Percentiles rank a stretch among this genome's conserved stretches.
Evolutionary conservation across 2,888 invertebrate genomes (phyloP).

Genomic region (Sturmia bella): DNA sequence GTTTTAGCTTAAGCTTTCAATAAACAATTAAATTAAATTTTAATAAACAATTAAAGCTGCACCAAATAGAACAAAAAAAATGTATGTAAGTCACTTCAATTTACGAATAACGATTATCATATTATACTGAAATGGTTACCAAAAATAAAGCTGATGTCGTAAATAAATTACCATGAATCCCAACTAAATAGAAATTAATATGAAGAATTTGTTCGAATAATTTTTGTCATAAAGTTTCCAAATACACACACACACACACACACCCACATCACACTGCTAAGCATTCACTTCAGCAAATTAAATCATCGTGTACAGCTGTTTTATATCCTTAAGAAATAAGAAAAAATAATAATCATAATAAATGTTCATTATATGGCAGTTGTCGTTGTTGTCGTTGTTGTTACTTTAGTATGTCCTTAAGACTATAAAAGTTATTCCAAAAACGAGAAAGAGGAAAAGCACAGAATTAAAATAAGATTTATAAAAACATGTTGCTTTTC

Average conservation of each 20-base stretch:
- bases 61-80: no score
- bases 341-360: conserved; percentile 11
- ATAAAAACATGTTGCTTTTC: conserved; percentile 57
- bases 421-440: conserved; percentile 10
- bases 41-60: no score
- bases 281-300: not conserved
- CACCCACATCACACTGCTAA: not conserved
- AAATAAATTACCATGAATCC: not conserved
- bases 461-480: conserved; percentile 7
- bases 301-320: conserved; percentile 33
- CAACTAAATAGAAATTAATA: not conserved
- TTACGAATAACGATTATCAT: no score
- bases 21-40: no score
- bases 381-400: conserved; percentile 1
- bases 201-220: conserved; percentile 17
- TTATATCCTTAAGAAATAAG: conserved; percentile 20
- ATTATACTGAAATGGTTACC: not conserved
- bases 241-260: not conserved
- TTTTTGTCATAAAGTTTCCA: not conserved
- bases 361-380: conserved; percentile 34
- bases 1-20: no score
- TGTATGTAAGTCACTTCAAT: no score
- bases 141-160: not conserved
- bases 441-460: not conserved
- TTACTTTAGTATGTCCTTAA: conserved; percentile 12